Base-by-base conservation (phyloP, 2,113 vertebrate genomes). In the Gopherus flavomarginatus region DNA sequence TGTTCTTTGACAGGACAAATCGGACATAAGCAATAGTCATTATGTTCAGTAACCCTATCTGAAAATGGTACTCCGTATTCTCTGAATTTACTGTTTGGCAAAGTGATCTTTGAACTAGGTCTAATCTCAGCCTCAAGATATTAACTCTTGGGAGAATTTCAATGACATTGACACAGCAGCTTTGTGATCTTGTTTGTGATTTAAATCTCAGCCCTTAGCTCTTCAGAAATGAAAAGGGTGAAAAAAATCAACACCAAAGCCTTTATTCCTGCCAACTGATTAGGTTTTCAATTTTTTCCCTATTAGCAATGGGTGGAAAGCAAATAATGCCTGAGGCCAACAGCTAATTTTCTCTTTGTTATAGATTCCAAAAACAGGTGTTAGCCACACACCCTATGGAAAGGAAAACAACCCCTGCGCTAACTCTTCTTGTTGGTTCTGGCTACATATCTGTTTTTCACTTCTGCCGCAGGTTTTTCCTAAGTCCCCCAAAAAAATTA, bases 311-410 rank as follows among this genome's bases (percentile, higher is more conserved):
- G 78, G 92, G 35, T 11, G 53, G 81, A 95, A 95, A 54, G 47
- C 87, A 95, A 94, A 91, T 88, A 93, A 59, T 83, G 83, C 78
- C 90, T 89, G 1, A 1, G 85, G 42, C 80, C 88, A 87, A 93
- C 88, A 93, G 49, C 89, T 81, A 81, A 95, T 94, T 93, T 85
- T 88, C 88, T 94, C 94, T 92, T 91, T 86, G n/a, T 92, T 90
- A 92, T 9, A 27, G 86, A 95, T 93, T 92, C 79, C 88, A 89
- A 93, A 94, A 94, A 79, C 81, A 94, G 81, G 35, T 83, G 75
- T 86, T 92, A 94, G 78, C 24, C 62, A 81, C 81, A 92, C 6
- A 65, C 49, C 88, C 3, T 86, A 89, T 96, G 77, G 84, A 92
- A 88, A 92, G 87, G 86, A 89, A 90, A 93, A 65, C 8, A 87